phyloP scores from a whole-genome alignment of 2,888 invertebrate genomes.

The Anorthoa munda region DNA sequence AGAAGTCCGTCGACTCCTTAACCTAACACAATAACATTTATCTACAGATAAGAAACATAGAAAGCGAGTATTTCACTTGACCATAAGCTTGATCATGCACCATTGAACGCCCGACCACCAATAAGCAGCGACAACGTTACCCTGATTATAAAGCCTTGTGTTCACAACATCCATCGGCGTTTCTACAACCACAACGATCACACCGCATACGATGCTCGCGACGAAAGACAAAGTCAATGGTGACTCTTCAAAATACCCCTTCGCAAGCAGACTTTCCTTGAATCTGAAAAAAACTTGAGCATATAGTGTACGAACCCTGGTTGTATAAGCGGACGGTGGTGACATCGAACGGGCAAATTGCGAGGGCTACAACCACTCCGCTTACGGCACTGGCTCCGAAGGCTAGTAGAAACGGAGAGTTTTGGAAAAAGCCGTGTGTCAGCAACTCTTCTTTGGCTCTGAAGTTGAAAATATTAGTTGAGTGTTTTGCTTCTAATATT shows the following conservation, averaged over 20 bases:
- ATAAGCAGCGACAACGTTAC: slow-evolving; percentile 81
- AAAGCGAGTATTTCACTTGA: slow-evolving; percentile 30
- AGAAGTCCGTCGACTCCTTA: not conserved
- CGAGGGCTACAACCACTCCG: slow-evolving; percentile 93
- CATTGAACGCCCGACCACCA: slow-evolving; percentile 27
- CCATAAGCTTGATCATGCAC: slow-evolving; percentile 40
- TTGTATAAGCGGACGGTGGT: slow-evolving; percentile 97
- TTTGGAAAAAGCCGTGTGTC: slow-evolving; percentile 76
- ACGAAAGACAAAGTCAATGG: slow-evolving; percentile 93
- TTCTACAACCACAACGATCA: slow-evolving; percentile 94
- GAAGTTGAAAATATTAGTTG: slow-evolving; percentile 62
- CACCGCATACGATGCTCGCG: slow-evolving; percentile 94
- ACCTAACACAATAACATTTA: not conserved
- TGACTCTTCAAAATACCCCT: slow-evolving; percentile 85
- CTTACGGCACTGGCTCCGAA: slow-evolving; percentile 93
- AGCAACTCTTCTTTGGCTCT: slow-evolving; percentile 84
- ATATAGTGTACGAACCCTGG: slow-evolving; percentile 92
- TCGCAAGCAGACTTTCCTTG: slow-evolving; percentile 77
- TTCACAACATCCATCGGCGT: slow-evolving; percentile 97
- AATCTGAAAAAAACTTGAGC: slow-evolving; percentile 78
- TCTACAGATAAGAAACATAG: not conserved
- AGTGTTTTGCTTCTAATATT: slow-evolving; percentile 32
- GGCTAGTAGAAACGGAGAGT: slow-evolving; percentile 82
- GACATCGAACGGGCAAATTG: slow-evolving; percentile 97
- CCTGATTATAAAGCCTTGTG: slow-evolving; percentile 97